These are phyloP conservation scores for Tinea pellionella DNA, from an alignment of 2,888 invertebrate species.

Conservation along the genomic window DNA sequence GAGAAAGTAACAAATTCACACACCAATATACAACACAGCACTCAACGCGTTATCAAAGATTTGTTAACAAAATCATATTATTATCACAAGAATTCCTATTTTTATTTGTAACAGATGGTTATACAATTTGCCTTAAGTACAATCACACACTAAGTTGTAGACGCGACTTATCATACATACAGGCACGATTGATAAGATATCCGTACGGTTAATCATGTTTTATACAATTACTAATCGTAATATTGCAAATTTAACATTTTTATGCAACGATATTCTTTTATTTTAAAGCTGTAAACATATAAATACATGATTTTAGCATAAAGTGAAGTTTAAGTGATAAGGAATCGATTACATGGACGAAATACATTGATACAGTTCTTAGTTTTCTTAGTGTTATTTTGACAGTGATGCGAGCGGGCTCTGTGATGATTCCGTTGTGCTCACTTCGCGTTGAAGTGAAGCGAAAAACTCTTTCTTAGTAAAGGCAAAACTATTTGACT, in stretches of 20 bases:
- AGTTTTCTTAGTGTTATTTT: no score
- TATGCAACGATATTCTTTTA: not conserved
- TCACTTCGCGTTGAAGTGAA: no score
- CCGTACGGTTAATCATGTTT: not conserved
- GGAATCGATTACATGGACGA: no score
- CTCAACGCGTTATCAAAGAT: not conserved
- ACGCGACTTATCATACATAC: conserved; percentile 1
- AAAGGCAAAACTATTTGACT: no score
- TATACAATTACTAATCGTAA: not conserved
- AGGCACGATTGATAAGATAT: not conserved
- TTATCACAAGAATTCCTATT: not conserved
- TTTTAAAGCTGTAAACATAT: no score
- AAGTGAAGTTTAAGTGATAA: no score
- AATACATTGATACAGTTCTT: no score
- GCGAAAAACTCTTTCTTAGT: no score
- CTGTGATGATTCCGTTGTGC: no score
- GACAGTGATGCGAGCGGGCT: no score
- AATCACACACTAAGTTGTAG: conserved; percentile 4
- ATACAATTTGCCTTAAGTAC: conserved; percentile 3
- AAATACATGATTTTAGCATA: no score
- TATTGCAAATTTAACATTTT: not conserved
- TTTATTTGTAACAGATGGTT: not conserved
- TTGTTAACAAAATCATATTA: not conserved
- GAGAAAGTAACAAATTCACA: not conserved
- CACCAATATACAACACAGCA: not conserved